Evolutionary conservation across 2,113 vertebrate species (phyloP).

Genomic region (Herpetotheres cachinnans): DNA sequence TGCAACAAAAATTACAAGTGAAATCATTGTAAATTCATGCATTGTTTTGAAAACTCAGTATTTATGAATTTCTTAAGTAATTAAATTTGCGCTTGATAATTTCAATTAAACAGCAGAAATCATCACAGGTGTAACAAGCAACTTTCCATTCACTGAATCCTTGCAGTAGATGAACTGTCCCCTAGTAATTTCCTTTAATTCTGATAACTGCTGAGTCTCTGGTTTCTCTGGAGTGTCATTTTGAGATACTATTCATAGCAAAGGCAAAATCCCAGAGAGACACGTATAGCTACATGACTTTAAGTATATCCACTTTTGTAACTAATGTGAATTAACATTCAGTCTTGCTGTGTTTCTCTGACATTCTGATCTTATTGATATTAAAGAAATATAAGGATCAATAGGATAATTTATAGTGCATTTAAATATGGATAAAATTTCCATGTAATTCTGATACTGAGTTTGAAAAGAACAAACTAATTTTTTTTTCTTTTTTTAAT

Average conservation of each 20-base stretch:
- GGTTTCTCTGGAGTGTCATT: constrained; percentile 2
- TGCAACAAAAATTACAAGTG: background rate
- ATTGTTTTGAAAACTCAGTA: constrained; percentile 19
- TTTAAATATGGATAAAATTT: background rate
- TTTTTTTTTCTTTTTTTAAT: no score
- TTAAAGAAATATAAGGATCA: background rate
- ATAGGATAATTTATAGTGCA: background rate
- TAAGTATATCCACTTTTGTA: background rate
- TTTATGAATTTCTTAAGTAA: constrained; percentile 49
- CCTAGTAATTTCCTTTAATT: constrained; percentile 51
- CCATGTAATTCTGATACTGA: background rate
- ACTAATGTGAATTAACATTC: background rate
- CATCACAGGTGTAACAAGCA: constrained; percentile 27
- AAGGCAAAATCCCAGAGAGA: background rate
- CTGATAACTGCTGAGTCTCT: constrained; percentile 1
- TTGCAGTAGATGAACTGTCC: background rate
- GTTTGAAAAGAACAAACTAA: background rate
- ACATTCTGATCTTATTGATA: background rate
- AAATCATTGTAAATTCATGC: background rate
- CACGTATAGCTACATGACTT: background rate
- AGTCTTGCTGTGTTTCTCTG: background rate
- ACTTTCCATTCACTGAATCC: constrained; percentile 9
- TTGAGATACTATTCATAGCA: background rate
- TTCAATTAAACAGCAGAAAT: constrained; percentile 19
- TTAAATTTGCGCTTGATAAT: constrained; percentile 43